Base-by-base conservation (phyloP, 2,888 invertebrate species). In the Epicampocera succincta region DNA sequence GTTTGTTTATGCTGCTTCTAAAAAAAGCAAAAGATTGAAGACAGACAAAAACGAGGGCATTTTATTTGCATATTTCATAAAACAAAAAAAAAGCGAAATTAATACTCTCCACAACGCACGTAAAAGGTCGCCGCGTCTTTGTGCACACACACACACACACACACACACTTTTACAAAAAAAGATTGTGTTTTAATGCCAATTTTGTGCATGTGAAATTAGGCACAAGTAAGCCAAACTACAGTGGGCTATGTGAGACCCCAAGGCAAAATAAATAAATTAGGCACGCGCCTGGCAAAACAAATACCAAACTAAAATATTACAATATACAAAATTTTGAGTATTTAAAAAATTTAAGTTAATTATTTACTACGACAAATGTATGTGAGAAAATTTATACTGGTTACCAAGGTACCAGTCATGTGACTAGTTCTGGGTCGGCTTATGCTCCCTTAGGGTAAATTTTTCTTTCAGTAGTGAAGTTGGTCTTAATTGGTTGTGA, bases 71-170 rank as follows among this genome's bases (percentile, higher is more conserved):
- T 33, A 33, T 33, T 33, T 33, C 33, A 33, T 33, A 33, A 33
- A 33, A n/a, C n/a, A n/a, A 29, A 60, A 42, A n/a, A 54, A 29
- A 40, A 2, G 4, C 8, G 33, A 33, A 33, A 33, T 33, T 33
- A 48, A 65, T 19, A 48, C n/a, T 48, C 11, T 25, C 19, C 15
- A 17, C 11, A 3, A 50, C n/a, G 1, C 19, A 65, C n/a, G 15
- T 38, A 50, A 65, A 40, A 65, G 50, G 65, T 50, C 65, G 12
- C 40, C 50, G 40, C n/a, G 33, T 33, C 48, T 17, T 50, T 65
- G 17, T 50, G 13, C 13, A 21, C n/a, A 19, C 46, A 17, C 15
- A 61, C 44, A 25, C 42, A 25, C 15, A 60, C 21, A 8, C 21
- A 9, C 12, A 52, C 33, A 19, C 13, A 65, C 19, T 8, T 38